Base-by-base conservation (phyloP, 2,797 vertebrate species). In the Amphiprion clarkii region DNA sequence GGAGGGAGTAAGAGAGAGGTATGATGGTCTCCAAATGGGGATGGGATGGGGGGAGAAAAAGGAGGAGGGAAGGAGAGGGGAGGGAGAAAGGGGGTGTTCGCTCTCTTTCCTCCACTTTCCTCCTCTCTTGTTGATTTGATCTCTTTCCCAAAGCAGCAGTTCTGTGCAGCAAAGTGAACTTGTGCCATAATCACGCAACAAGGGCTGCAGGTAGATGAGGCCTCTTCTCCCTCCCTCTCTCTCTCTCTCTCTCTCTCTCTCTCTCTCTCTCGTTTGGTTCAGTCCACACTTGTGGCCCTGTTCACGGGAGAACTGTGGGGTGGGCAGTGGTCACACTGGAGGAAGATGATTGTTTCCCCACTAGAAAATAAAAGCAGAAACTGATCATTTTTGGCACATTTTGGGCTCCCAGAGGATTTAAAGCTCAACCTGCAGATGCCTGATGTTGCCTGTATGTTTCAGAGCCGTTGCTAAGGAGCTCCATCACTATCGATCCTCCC, bases 261-360 rank as follows among this genome's bases (percentile, higher is more conserved):
- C 6, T 61, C n/a, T 46, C 19, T 6, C 8, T 40, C 60, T 48
- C 31, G 71, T 67, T 78, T 62, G 74, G 61, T 81, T 67, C 13
- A 23, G 70, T 88, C 65, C 81, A 86, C 83, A 83, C 85, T 89
- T 85, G 87, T 85, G 48, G 74, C 83, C 88, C 85, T 61, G 64
- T 62, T 52, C 48, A 29, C 42, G 11, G 39, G 23, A 60, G 44
- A 62, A 57, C 67, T 75, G 85, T 82, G 81, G 73, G 72, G 74
- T 85, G 86, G 84, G 65, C 84, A 80, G 74, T 75, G 81, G 79
- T 83, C 81, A 29, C 25, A 48, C 76, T 59, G 6, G 31, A 31
- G 31, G 59, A 85, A 12, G 59, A 46, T 54, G 51, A 36, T 51
- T 65, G 67, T 79, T 75, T 63, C 27, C 54, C 31, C 13, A 31